phyloP scores from a whole-genome alignment of 2,888 invertebrate species.

The Xylota sylvarum region DNA sequence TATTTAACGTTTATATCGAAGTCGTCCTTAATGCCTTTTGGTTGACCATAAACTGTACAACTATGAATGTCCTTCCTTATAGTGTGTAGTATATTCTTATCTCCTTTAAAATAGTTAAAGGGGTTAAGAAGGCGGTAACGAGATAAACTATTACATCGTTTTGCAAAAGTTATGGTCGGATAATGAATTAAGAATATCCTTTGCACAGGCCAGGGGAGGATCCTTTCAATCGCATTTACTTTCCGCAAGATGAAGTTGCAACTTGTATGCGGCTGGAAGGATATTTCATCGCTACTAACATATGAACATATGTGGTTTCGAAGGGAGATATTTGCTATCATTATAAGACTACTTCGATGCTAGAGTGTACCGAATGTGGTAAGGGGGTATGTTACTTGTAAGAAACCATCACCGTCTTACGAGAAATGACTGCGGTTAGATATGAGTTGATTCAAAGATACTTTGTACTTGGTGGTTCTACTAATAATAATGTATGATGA shows the following conservation, averaged over 20 bases:
- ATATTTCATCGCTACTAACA: conserved; percentile 33
- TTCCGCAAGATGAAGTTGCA: conserved; percentile 51
- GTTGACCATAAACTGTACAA: conserved; percentile 18
- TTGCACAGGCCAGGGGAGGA: conserved; percentile 5
- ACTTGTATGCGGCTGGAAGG: conserved; percentile 6
- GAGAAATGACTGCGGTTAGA: neutral
- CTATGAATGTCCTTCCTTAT: conserved; percentile 33
- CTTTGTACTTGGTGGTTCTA: no score
- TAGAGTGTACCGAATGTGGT: neutral
- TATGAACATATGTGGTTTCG: conserved; percentile 19
- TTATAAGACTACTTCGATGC: conserved; percentile 10
- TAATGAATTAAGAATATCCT: conserved; percentile 69
- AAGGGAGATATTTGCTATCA: conserved; percentile 11
- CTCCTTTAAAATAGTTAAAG: neutral
- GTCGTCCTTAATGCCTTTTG: conserved; percentile 20
- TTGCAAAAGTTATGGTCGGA: conserved; percentile 57
- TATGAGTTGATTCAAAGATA: no score
- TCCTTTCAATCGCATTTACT: conserved; percentile 43
- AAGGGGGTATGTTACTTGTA: no score
- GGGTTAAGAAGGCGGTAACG: conserved; percentile 5
- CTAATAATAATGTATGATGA: no score
- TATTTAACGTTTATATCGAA: conserved; percentile 61
- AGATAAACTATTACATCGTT: conserved; percentile 57
- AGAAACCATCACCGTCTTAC: conserved; percentile 14
- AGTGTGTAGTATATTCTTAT: conserved; percentile 28